Percentiles rank a stretch among this genome's conserved stretches.
phyloP scores from a whole-genome alignment of 2,797 vertebrate species.

The Lophotriccus pileatus region DNA sequence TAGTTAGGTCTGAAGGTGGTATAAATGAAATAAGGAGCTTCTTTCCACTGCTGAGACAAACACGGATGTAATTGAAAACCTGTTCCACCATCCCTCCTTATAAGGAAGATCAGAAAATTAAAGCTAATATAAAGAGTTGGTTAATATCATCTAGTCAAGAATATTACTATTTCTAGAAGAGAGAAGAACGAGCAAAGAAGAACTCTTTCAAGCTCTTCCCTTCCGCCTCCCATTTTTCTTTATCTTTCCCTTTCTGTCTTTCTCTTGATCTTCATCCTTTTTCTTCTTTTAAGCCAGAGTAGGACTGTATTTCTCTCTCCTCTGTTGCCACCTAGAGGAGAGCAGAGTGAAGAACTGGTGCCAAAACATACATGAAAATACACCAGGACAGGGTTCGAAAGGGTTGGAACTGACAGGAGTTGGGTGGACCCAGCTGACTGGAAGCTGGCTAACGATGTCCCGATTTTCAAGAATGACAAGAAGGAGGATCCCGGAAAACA shows the following conservation, averaged over 20 bases:
- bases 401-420: fast-evolving
- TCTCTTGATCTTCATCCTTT: background rate
- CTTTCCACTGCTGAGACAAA: background rate
- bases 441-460: background rate
- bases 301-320: background rate
- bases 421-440: background rate
- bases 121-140: background rate
- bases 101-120: background rate
- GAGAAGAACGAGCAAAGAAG: background rate
- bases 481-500: background rate
- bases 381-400: background rate
- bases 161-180: background rate
- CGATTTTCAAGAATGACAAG: background rate
- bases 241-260: background rate
- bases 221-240: background rate
- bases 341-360: background rate
- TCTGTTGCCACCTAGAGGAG: constrained; percentile 50
- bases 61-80: background rate
- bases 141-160: background rate
- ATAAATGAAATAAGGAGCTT: background rate
- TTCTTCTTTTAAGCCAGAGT: background rate
- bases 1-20: background rate
- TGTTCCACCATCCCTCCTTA: background rate
- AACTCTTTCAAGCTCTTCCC: background rate
- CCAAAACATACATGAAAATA: fast-evolving